Conservation (phyloP, 1,140 invertebrate genomes). For the Aporrectodea caliginosa region DNA sequence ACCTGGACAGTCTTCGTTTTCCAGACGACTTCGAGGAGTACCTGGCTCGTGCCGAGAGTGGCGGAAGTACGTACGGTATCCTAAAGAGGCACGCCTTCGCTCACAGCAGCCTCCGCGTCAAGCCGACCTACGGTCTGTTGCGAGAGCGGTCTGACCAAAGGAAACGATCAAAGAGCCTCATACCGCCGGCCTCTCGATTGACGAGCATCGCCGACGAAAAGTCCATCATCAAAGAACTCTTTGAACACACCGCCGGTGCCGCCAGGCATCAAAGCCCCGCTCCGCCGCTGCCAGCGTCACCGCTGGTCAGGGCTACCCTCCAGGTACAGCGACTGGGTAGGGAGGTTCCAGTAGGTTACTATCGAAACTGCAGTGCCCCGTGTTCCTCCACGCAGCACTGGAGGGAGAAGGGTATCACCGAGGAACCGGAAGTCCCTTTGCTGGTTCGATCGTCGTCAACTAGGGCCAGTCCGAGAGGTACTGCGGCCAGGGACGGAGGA, state of each 20-base stretch:
- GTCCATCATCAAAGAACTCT: not conserved
- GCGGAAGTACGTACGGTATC: constrained; percentile 30
- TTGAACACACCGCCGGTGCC: too few relatives aligned
- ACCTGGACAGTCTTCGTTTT: constrained; percentile 8
- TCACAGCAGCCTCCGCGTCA: constrained; percentile 2
- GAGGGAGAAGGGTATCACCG: too few relatives aligned
- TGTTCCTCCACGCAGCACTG: too few relatives aligned
- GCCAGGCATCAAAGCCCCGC: too few relatives aligned
- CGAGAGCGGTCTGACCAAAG: not conserved
- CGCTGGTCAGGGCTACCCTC: too few relatives aligned
- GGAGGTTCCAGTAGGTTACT: too few relatives aligned
- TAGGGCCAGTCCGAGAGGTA: too few relatives aligned
- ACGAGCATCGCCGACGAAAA: not conserved
- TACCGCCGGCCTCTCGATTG: not conserved
- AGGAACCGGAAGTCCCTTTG: too few relatives aligned
- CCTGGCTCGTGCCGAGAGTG: constrained; percentile 27
- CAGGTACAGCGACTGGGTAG: too few relatives aligned
- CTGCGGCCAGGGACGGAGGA: not conserved
- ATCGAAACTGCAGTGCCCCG: not conserved
- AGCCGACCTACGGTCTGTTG: not conserved
- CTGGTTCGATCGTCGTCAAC: too few relatives aligned
- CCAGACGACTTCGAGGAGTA: constrained; percentile 30
- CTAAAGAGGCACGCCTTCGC: constrained; percentile 19
- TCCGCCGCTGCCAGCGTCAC: too few relatives aligned
- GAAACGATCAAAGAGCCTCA: not conserved